Percentiles rank a stretch among this genome's conserved stretches.
These are phyloP conservation scores for Pachyuromys duprasi DNA, from an alignment of 2,797 vertebrate species.

Conservation along the genomic window DNA sequence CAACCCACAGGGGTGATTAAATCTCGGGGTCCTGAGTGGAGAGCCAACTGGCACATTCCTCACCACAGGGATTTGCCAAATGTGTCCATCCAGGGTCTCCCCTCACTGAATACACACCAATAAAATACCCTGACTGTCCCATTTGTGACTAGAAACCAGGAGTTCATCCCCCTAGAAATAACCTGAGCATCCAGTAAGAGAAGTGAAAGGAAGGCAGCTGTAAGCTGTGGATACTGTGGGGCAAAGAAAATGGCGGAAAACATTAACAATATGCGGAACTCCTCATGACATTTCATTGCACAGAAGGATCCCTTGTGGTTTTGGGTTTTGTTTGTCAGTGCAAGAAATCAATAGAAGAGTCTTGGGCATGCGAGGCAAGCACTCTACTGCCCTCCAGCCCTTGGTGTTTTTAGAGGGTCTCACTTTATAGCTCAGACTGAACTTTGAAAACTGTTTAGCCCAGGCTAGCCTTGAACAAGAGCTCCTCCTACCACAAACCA, in stretches of 20 bases:
- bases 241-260: neutral
- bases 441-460: neutral
- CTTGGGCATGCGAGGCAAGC: neutral
- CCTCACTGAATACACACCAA: neutral
- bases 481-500: neutral
- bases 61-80: neutral
- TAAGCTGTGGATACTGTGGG: neutral
- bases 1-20: neutral
- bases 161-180: neutral
- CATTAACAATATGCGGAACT: neutral
- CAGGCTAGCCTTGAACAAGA: neutral
- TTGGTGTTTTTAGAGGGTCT: neutral
- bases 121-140: neutral
- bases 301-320: neutral
- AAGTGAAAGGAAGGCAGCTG: neutral
- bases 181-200: neutral
- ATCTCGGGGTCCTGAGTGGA: neutral
- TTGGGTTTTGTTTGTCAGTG: neutral
- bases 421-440: neutral
- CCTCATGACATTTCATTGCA: neutral
- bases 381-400: neutral
- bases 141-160: neutral
- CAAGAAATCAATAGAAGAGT: neutral
- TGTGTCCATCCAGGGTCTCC: neutral
- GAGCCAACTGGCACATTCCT: neutral